phyloP scores from a whole-genome alignment of 2,888 invertebrate species.

The Phasia obesa region DNA sequence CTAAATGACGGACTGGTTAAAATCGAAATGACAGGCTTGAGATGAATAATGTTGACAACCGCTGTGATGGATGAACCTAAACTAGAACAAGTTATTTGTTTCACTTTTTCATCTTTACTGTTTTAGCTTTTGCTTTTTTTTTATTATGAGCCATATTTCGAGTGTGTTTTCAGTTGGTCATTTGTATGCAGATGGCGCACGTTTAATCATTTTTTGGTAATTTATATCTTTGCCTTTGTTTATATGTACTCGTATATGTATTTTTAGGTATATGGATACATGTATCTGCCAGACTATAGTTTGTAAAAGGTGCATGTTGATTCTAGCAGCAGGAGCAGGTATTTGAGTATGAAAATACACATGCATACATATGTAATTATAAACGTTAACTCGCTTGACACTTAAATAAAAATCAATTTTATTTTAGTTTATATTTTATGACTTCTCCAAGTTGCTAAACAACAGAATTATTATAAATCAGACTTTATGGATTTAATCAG shows the following conservation, averaged over 20 bases:
- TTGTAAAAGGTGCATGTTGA: conserved; percentile 18
- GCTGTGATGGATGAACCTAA: conserved; percentile 66
- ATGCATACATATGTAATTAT: background rate
- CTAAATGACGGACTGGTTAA: conserved; percentile 58
- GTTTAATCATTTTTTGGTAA: conserved; percentile 29
- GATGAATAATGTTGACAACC: conserved; percentile 64
- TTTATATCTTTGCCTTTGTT: conserved; percentile 21
- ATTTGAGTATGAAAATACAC: conserved; percentile 3
- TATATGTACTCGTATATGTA: background rate
- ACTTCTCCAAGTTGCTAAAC: conserved; percentile 28
- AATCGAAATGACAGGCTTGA: conserved; percentile 67
- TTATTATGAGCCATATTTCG: conserved; percentile 10
- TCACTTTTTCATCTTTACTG: conserved; percentile 36
- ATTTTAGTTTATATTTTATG: conserved; percentile 30
- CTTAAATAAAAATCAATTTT: conserved; percentile 49
- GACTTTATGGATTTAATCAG: conserved; percentile 23
- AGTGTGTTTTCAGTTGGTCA: conserved; percentile 43
- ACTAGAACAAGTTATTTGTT: conserved; percentile 65
- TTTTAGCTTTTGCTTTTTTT: background rate
- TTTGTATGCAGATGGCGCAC: conserved; percentile 62
- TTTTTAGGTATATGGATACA: background rate
- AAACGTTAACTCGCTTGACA: conserved; percentile 2
- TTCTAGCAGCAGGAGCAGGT: conserved; percentile 7
- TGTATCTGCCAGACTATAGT: background rate
- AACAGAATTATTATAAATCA: conserved; percentile 28